Base-by-base conservation (phyloP, 2,888 invertebrate genomes). In the Chaetoderma sp. region DNA sequence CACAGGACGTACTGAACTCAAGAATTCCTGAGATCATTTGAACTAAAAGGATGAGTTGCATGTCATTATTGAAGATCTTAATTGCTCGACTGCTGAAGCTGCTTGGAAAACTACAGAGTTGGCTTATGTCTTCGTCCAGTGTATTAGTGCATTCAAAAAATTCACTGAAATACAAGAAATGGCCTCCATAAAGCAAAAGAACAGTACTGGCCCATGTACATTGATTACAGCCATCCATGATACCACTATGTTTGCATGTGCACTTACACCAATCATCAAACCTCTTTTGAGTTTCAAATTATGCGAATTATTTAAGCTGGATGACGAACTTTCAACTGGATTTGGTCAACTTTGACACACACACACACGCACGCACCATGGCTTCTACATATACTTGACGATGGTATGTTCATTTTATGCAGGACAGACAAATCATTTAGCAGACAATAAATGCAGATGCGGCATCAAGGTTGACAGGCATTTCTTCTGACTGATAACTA, bases 291-390 rank as follows among this genome's bases (percentile, higher is more conserved):
- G 63, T 63, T 8, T 65, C 60, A 21, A 68, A 62, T 60, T 49
- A 67, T 13, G 55, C 61, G 5, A 71, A 71, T 47, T 73, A 74
- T 61, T 42, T 70, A 6, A 52, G 72, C 28, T 74, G 71, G 74
- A 57, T 73, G 70, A 52, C 64, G 6, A 71, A 60, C 42, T 73
- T 63, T 28, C 65, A 71, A 25, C 39, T 73, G 18, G 67, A 73
- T 52, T 36, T 71, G 33, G 18, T 71, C 10, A 73, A 71, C 57
- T 39, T 63, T 18, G 63, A 63, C 6, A 27, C 30, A n/a, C n/a
- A n/a, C n/a, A n/a, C n/a, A n/a, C n/a, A n/a, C n/a, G n/a, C n/a
- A n/a, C n/a, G n/a, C n/a, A n/a, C n/a, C n/a, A n/a, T 47, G 8
- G 47, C 3, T 49, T 47, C 28, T 44, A 3, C 18, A 30, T 49